Evolutionary conservation across 2,888 invertebrate species (phyloP), one percentile per base, ranked within the genome.

Genomic region (Polietes domitor): DNA sequence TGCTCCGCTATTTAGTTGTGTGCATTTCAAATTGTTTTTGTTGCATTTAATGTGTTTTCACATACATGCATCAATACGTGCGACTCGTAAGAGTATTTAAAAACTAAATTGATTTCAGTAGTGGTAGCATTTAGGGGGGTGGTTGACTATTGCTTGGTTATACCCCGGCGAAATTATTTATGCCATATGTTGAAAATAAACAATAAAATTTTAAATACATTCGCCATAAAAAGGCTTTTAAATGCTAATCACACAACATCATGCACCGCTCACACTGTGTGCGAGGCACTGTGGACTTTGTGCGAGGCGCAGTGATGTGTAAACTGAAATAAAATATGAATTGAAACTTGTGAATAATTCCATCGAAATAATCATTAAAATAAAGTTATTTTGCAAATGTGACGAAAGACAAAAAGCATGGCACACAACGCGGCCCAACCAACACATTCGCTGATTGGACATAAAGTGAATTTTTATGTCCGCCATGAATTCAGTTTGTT

Each of bases 131-230:
- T 79, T 73, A 77, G 73, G 70, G 70, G 19, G 26, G 47, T 1
- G 37, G 15, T 3, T 47, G 47, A 47, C 47, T 5, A 15, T n/a
- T n/a, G 47, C 47, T 4, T 12, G n/a, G 47, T 10, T 21, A 9
- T 21, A 77, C 77, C 77, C 77, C 77, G 80, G 77, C 47, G 71
- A n/a, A 68, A 82, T 85, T 82, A 85, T 83, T 82, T 85, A 74
- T 78, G 80, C 81, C 85, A 85, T 83, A 83, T 85, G 85, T 70
- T 77, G 32, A 37, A 83, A 85, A 85, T 77, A 80, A 9, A 77
- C 74, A 37, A 78, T 85, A 78, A 81, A 85, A 77, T 43, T 82
- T 83, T 65, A 80, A 79, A 72, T 73, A 75, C 71, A 53, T 32
- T 70, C 58, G 63, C 63, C 28, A 76, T 80, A 78, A 84, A 83